A percentile compares a stretch with the other conserved stretches of the same genome.
phyloP scores from a whole-genome alignment of 2,888 invertebrate species.

The Nemotelus nigrinus region DNA sequence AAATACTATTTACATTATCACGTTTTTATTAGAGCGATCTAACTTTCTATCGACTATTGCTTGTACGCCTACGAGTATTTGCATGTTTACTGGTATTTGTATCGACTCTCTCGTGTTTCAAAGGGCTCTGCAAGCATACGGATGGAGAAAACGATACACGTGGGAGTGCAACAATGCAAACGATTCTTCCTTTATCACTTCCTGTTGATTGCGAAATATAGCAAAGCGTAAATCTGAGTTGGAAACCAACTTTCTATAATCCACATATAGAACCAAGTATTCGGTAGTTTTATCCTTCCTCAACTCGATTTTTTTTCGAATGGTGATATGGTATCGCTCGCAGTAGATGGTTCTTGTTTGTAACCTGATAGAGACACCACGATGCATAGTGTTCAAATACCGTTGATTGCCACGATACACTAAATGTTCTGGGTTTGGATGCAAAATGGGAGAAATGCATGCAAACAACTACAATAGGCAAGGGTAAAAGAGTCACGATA shows the following conservation, averaged over 20 bases:
- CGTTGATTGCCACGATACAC: conserved; percentile 37
- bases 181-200: conserved; percentile 49
- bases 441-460: conserved; percentile 38
- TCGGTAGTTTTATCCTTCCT: conserved; percentile 37
- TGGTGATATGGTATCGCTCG: background rate
- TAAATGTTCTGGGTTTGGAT: conserved; percentile 13
- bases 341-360: conserved; percentile 24
- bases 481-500: background rate
- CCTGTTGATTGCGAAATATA: conserved; percentile 49
- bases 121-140: background rate
- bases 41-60: no score
- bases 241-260: conserved; percentile 49
- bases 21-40: no score
- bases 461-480: conserved; percentile 5
- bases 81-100: no score
- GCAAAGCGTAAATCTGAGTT: conserved; percentile 6
- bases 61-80: no score
- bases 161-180: conserved; percentile 42
- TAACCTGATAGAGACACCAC: conserved; percentile 30
- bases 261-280: conserved; percentile 31
- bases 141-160: conserved; percentile 17
- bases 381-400: background rate
- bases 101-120: no score
- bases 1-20: no score
- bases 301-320: background rate